Evolutionary conservation across 2,113 vertebrate genomes (phyloP), one percentile per base, ranked within the genome.

Genomic region (Leiothrix lutea): DNA sequence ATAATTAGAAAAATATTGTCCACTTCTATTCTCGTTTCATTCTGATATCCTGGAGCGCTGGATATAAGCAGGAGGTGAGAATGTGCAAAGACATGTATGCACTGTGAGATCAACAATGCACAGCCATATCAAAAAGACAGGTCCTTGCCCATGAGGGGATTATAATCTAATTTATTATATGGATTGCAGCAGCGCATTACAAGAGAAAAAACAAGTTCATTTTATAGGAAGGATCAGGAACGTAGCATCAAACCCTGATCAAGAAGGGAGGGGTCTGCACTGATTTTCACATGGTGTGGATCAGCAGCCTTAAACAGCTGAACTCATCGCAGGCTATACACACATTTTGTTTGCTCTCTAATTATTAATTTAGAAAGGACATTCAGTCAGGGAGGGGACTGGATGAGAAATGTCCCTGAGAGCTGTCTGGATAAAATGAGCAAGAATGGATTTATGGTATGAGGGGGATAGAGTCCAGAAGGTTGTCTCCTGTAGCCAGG

Each of bases 321-420:
- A 90, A 88, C 48, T 45, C 10, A 31, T 17, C 64, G 56, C 31
- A 84, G 65, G 56, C 86, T 94, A 26, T 48, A 67, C 42, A 90
- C 51, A 64, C 29, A 38, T 88, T 70, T 86, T 92, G 79, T 96
- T 96, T 96, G 75, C 86, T 93, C 51, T 92, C 95, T 79, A 86
- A 88, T 95, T 80, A 94, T 88, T 97, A 86, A 94, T 96, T 96
- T 91, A 95, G 88, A 88, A 86, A 96, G 82, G 88, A 86, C 69
- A 40, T 73, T 77, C 56, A 81, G 48, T 74, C 51, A 67, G 40
- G 35, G 71, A 91, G 61, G 44, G 29, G 38, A 80, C 54, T 62
- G 40, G 42, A 80, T 92, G 72, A 92, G 67, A 80, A 83, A 92
- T 19, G 22, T 51, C 51, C 33, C 91, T 70, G 72, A 83, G 54